Evolutionary conservation across 1,140 invertebrate genomes (phyloP).

Genomic region (Chelonus insularis): DNA sequence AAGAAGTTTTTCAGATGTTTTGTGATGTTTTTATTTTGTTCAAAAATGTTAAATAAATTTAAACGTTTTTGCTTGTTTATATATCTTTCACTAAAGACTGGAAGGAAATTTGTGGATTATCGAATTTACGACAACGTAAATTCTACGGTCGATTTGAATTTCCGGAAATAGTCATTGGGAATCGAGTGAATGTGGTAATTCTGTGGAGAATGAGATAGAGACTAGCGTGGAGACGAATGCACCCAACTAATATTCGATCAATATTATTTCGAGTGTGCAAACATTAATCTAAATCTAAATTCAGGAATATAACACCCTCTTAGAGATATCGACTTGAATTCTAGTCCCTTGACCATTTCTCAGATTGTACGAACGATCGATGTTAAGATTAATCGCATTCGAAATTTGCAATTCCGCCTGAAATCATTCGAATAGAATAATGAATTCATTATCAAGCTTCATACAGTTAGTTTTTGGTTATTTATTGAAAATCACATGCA

Average conservation of each 20-base stretch:
- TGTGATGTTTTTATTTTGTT: too few species aligned
- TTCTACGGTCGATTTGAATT: background rate
- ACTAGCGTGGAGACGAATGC: too few species aligned
- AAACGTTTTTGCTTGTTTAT: background rate
- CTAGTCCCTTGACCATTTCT: too few species aligned
- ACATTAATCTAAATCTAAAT: too few species aligned
- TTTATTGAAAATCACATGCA: background rate
- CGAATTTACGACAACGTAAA: background rate
- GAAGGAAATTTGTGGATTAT: background rate
- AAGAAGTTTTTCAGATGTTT: too few species aligned
- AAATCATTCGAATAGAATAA: background rate
- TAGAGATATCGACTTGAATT: too few species aligned
- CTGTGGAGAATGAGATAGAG: background rate
- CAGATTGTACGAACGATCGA: background rate
- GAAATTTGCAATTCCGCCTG: background rate
- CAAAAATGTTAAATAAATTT: background rate
- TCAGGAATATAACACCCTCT: too few species aligned
- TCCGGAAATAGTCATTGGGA: background rate
- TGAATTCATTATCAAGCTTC: background rate
- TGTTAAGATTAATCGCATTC: background rate
- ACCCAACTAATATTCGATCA: too few species aligned
- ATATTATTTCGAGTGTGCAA: too few species aligned
- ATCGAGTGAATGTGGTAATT: background rate
- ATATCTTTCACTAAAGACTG: background rate
- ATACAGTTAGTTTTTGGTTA: background rate